Evolutionary conservation across 2,113 vertebrate genomes (phyloP).

Genomic region (Paraplagusia blochii): DNA sequence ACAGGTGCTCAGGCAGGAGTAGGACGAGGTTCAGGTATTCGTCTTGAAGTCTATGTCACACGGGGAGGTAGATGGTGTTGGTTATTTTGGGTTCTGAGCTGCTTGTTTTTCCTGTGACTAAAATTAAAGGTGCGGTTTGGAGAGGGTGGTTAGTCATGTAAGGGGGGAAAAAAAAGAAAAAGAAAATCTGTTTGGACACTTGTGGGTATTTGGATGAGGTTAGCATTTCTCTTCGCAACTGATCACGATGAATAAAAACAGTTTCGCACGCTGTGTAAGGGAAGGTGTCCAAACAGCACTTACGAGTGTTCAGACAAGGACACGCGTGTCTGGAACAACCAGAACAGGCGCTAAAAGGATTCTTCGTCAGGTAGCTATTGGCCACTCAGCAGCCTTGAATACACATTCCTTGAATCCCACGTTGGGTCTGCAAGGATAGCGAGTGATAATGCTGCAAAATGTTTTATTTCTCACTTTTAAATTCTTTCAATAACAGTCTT

Average conservation of each 20-base stretch:
- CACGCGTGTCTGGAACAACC: conserved; percentile 21
- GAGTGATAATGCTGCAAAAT: conserved; percentile 49
- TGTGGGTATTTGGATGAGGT: conserved; percentile 15
- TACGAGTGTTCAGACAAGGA: conserved; percentile 22
- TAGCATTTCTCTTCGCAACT: conserved; percentile 21
- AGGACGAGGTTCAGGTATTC: conserved; percentile 28
- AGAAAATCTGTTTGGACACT: conserved; percentile 24
- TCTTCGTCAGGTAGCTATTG: conserved; percentile 49
- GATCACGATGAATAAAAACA: conserved; percentile 26
- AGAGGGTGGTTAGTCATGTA: conserved; percentile 28
- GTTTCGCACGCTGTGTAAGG: conserved; percentile 20
- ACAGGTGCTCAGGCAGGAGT: conserved; percentile 14
- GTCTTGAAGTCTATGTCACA: conserved; percentile 10
- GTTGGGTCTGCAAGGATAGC: conserved; percentile 24
- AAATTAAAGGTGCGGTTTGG: conserved; percentile 23
- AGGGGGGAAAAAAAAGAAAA: too few species aligned
- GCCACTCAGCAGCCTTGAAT: conserved; percentile 27
- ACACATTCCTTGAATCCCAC: conserved; percentile 20
- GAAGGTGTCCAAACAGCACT: conserved; percentile 4
- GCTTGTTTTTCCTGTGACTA: conserved; percentile 30
- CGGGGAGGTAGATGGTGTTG: conserved; percentile 13
- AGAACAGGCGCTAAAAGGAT: conserved; percentile 30
- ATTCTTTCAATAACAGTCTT: conserved; percentile 24
- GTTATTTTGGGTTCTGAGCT: conserved; percentile 21
- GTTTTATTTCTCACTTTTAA: conserved; percentile 44